Evolutionary conservation across 2,113 vertebrate genomes (phyloP).

Genomic region (Melanerpes formicivorus): DNA sequence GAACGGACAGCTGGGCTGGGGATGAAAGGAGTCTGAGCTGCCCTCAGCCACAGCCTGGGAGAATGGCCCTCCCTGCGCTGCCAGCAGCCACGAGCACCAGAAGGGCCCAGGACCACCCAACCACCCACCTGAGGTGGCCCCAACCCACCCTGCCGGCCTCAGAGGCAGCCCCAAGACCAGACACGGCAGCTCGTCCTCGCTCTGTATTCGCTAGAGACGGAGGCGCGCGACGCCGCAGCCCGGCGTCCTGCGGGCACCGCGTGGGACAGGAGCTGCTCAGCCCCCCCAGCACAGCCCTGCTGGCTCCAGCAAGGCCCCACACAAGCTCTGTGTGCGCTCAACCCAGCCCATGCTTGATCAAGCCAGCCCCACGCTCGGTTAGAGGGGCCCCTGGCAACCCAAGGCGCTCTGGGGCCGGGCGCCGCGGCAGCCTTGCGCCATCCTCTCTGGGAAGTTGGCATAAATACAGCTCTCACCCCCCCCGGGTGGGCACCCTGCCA

Average conservation of each 20-base stretch:
- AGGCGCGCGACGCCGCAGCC: fast-evolving
- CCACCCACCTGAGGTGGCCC: fast-evolving
- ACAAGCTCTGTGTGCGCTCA: too few species aligned
- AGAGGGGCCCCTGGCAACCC: too few species aligned
- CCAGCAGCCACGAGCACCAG: fast-evolving
- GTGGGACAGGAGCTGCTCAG: fast-evolving
- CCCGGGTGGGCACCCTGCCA: background rate
- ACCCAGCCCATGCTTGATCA: too few species aligned
- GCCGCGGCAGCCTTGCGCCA: fast-evolving
- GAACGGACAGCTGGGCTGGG: background rate
- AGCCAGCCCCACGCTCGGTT: too few species aligned
- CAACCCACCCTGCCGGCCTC: background rate
- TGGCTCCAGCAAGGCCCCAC: background rate
- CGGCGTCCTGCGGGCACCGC: fast-evolving
- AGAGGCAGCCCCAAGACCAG: background rate
- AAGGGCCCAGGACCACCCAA: fast-evolving
- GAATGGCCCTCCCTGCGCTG: fast-evolving
- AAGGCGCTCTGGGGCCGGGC: background rate
- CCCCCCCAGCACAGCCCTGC: fast-evolving
- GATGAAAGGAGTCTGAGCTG: fast-evolving
- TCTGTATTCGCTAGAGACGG: constrained; percentile 37
- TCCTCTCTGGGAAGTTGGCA: constrained; percentile 54
- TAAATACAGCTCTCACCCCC: background rate
- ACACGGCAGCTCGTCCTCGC: background rate
- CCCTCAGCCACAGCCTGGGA: background rate